Evolutionary conservation across 2,113 vertebrate species (phyloP), one percentile per base, ranked within the genome.

Genomic region (Hoplias malabaricus): DNA sequence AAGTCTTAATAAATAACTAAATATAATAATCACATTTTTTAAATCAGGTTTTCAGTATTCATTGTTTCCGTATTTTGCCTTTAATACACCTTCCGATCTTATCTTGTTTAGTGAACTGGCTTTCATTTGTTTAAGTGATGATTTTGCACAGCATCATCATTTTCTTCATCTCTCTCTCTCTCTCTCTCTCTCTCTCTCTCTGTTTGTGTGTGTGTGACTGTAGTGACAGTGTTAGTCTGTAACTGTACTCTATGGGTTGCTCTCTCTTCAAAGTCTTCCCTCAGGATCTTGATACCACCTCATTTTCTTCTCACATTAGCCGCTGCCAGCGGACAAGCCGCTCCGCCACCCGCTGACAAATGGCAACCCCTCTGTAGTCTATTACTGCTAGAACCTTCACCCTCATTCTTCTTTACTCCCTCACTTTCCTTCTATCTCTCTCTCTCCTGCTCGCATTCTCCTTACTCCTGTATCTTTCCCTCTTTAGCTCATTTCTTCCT

Each of bases 221-320:
- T 70, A 59, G n/a, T 66, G 53, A 12, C 53, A 40, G 40, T 61
- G 54, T 29, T 7, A 21, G 36, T 38, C 69, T 16, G 13, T 50
- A 53, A 38, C 53, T 69, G 31, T 73, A 74, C 65, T 69, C 63
- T 66, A 54, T 56, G 34, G 54, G 43, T 65, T 78, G 36, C 63
- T 42, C n/a, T 66, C 29, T 69, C 65, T 83, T 78, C 68, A 77
- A 72, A 77, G 69, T 63, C 69, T 77, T 63, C 75, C 57, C 48
- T 57, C 65, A 70, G 70, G 65, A 67, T 69, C 40, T 57, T 69
- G 66, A 65, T 72, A 65, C 25, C 34, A 69, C 43, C 70, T 74
- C 27, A 66, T 79, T 75, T 81, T 36, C 62, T 76, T 61, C 69
- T 53, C 54, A 69, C 25, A 76, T 81, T 81, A 67, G 66, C 72